Base-by-base conservation (phyloP, 2,113 vertebrate genomes). In the Cervus canadensis region DNA sequence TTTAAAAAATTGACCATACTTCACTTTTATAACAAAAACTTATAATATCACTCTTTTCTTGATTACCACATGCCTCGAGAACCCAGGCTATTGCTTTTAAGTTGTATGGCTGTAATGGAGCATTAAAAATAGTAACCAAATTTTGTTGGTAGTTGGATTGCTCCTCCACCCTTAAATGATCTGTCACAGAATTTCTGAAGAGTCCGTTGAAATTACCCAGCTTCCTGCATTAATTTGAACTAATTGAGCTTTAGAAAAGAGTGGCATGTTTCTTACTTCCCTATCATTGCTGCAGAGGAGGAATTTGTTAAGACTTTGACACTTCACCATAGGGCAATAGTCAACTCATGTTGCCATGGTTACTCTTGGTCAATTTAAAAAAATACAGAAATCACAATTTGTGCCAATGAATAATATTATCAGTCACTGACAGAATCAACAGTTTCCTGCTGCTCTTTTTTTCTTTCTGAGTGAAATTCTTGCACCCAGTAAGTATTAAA, bases 271-370 rank as follows among this genome's bases (percentile, higher is more conserved):
- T 95, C 48, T 94, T 89, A 79, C 43, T 96, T 92, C 33, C 26
- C 14, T 96, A 92, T 92, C 50, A 79, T 57, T 92, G 28, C 14
- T 94, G 26, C 28, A 74, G 74, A 95, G 36, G 78, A 94, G 33
- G 59, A 97, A 85, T 91, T 81, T 95, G 83, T 85, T 90, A 95
- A 92, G 60, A 87, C 19, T 89, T 83, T 96, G 82, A 93, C 64
- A 97, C 64, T 93, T 96, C 23, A 90, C 84, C 76, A 79, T 30
- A 93, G 36, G 74, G 28, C 45, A 97, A 88, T 94, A 84, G 36
- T 97, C 57, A 71, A 85, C 50, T 96, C 96, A 78, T 78, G 91
- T 98, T 97, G 48, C 93, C 86, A 91, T 97, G 88, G 86, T 94
- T 96, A 97, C 85, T 93, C 36, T 94, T 94, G 40, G 79, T 83